Base-by-base conservation (phyloP, 2,113 vertebrate species). In the Zingel zingel region DNA sequence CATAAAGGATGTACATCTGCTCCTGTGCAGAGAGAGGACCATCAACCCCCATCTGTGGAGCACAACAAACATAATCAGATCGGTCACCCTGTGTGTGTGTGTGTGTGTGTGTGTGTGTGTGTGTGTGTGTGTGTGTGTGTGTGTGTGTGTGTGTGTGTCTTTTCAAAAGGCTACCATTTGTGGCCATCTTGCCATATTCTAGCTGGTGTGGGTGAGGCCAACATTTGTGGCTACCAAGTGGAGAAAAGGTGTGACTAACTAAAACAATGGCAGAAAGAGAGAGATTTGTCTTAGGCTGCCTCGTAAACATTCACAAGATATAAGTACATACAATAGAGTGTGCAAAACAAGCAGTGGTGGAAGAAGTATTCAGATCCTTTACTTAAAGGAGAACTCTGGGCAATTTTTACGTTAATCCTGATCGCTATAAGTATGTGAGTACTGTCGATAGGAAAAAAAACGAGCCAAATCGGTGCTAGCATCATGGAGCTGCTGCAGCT, bases 1-100 rank as follows among this genome's bases (percentile, higher is more conserved):
- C 94, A 83, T 97, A 94, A 33, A 98, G 94, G 74, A 97, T 97
- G 81, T 95, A 94, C 86, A 97, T 97, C 92, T 98, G 97, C 73
- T 98, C 96, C 87, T 97, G 96, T 14, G 96, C 95, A 3, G 97
- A 97, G 47, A 97, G 75, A 0, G 93, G 94, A 30, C 90, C 95
- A 73, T 96, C 96, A 45, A 94, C 92, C 64, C 92, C 95, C 85
- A 95, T 91, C 97, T 97, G 93, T 80, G 50, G 65, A 90, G 81
- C 30, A 89, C 50, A 81, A 79, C 11, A 86, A 69, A 85, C 19
- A 69, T 50, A 2, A 79, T 83, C 79, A 79, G 25, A 68, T 57
- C 73, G 14, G 36, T 54, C 27, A 58, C 63, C 18, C 11, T 19
- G 7, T 13, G 6, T 19, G 33, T 33, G 6, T 33, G 33, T 33